phyloP scores from a whole-genome alignment of 2,888 invertebrate species.

The Xestoiulus laeticollis region DNA sequence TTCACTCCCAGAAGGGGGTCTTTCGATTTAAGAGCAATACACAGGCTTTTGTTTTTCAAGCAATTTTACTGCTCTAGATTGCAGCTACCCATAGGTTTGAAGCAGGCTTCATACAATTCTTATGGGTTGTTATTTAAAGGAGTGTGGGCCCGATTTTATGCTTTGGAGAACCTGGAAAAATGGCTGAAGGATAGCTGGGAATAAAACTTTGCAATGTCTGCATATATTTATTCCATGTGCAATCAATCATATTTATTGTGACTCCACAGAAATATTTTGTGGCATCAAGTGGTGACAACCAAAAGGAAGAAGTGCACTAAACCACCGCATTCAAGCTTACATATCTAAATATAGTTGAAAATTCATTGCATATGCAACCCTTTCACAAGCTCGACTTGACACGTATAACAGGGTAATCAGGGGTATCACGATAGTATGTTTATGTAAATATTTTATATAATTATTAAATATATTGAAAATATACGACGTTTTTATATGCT shows the following conservation, averaged over 20 bases:
- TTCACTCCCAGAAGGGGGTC: conserved; percentile 23
- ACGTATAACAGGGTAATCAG: no score
- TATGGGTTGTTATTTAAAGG: background rate
- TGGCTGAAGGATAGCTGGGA: background rate
- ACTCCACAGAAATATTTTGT: no score
- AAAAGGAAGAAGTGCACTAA: no score
- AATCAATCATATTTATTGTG: background rate
- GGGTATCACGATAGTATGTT: no score
- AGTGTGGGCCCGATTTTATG: background rate
- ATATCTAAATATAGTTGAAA: no score
- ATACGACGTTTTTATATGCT: no score
- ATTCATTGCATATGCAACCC: no score
- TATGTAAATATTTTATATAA: no score
- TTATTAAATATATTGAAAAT: no score
- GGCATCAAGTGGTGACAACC: no score
- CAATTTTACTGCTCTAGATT: conserved; percentile 21
- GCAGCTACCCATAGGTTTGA: background rate
- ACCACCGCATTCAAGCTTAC: no score
- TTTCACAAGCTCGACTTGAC: no score
- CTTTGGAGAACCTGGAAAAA: background rate
- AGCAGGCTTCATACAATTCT: background rate
- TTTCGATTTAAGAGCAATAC: conserved; percentile 24
- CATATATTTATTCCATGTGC: background rate
- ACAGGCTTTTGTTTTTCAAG: conserved; percentile 3
- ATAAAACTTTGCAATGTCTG: background rate